phyloP scores from a whole-genome alignment of 2,888 invertebrate species.

The Melanostoma mellinum region DNA sequence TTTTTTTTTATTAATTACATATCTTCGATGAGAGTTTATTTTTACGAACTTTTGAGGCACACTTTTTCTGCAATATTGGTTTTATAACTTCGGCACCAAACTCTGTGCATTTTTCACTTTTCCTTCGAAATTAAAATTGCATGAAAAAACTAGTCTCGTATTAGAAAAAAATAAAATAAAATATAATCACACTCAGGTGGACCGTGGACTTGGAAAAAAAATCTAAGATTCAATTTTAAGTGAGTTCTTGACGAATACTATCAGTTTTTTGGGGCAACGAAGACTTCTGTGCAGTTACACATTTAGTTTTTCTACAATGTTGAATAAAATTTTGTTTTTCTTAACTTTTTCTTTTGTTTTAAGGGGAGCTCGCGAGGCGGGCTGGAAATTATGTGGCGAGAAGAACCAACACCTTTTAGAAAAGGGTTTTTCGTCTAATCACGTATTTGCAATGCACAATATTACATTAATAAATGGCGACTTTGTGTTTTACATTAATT shows the following conservation, averaged over 20 bases:
- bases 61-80: slow-evolving; percentile 63
- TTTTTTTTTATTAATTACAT: slow-evolving; percentile 1
- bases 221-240: slow-evolving; percentile 41
- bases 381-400: slow-evolving; percentile 44
- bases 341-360: slow-evolving; percentile 59
- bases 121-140: slow-evolving; percentile 46
- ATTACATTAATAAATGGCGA: slow-evolving; percentile 55
- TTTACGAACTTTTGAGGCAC: slow-evolving; percentile 45
- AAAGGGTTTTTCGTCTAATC: slow-evolving; percentile 28
- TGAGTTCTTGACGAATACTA: slow-evolving; percentile 39
- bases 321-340: slow-evolving; percentile 12
- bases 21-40: slow-evolving; percentile 18
- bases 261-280: slow-evolving; percentile 23
- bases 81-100: slow-evolving; percentile 66
- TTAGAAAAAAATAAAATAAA: slow-evolving; percentile 21
- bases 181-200: slow-evolving; percentile 46
- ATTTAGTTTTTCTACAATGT: not conserved
- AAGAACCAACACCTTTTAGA: slow-evolving; percentile 8
- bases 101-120: slow-evolving; percentile 58
- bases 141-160: slow-evolving; percentile 43
- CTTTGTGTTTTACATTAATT: slow-evolving; percentile 36
- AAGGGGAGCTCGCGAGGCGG: slow-evolving; percentile 54
- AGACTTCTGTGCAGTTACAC: slow-evolving; percentile 34
- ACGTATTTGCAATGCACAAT: slow-evolving; percentile 37
- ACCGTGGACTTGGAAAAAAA: slow-evolving; percentile 44